A percentile compares a stretch with the other conserved stretches of the same genome.
Evolutionary conservation across 1,140 invertebrate species (phyloP).

Genomic region (Frieseomelitta varia): DNA sequence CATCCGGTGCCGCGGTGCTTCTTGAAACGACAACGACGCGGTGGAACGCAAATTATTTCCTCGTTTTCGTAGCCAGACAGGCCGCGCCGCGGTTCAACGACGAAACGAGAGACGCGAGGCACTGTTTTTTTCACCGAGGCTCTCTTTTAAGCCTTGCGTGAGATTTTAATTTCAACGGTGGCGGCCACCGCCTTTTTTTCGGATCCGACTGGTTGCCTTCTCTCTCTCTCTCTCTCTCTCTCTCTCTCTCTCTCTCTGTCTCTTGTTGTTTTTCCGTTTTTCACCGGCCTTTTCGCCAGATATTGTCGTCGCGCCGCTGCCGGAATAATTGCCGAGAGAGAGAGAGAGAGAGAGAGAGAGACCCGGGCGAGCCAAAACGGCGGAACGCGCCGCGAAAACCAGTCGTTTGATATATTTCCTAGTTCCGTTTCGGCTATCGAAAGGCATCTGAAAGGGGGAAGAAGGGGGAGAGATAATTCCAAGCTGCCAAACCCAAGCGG

Average conservation of each 20-base stretch:
- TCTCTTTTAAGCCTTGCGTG: conserved; percentile 45
- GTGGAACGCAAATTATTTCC: conserved; percentile 61
- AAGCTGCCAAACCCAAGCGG: too few species aligned
- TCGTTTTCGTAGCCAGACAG: conserved; percentile 60
- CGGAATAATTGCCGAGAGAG: conserved; percentile 21
- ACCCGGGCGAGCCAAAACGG: neutral
- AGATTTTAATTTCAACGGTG: conserved; percentile 53
- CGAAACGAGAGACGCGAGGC: conserved; percentile 40
- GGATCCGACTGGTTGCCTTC: neutral
- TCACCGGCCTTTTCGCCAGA: neutral
- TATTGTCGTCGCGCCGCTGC: conserved; percentile 15
- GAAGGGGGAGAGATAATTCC: neutral
- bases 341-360: neutral
- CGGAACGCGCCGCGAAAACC: neutral
- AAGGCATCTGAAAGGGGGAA: neutral
- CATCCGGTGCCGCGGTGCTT: neutral
- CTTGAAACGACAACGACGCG: conserved; percentile 32
- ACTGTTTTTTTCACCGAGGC: conserved; percentile 25
- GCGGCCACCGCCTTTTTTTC: conserved; percentile 1
- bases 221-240: too few species aligned
- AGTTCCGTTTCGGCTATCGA: neutral
- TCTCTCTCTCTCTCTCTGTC: too few species aligned
- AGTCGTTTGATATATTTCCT: neutral
- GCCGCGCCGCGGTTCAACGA: conserved; percentile 25
- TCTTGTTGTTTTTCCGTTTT: neutral